Evolutionary conservation across 2,113 vertebrate species (phyloP).

Genomic region (Lepus europaeus): DNA sequence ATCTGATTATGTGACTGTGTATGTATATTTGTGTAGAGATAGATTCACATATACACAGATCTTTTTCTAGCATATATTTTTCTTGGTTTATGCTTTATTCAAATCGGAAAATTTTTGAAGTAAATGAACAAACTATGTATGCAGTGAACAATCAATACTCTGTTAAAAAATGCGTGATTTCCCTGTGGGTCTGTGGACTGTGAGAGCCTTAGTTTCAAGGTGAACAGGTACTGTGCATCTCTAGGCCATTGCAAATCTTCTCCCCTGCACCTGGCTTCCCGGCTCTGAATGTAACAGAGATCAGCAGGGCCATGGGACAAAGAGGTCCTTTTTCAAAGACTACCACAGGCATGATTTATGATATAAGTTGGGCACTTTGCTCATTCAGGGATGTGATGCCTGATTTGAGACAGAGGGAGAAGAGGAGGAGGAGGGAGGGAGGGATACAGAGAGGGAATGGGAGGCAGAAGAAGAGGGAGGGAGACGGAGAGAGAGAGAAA

Average conservation of each 20-base stretch:
- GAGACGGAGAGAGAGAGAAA: too few relatives aligned
- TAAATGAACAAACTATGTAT: not conserved
- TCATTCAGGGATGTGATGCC: too few relatives aligned
- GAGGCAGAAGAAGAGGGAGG: too few relatives aligned
- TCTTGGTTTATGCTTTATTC: not conserved
- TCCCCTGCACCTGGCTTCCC: not conserved
- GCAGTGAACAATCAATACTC: not conserved
- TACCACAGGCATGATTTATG: accelerated
- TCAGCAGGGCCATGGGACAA: not conserved
- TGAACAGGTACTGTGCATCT: not conserved
- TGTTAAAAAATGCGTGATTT: not conserved
- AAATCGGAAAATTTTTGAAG: not conserved
- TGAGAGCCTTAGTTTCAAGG: not conserved
- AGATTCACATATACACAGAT: not conserved
- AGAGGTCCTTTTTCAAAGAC: not conserved
- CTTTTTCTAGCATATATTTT: not conserved
- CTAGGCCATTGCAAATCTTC: too few relatives aligned
- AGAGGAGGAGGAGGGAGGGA: too few relatives aligned
- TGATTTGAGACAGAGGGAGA: too few relatives aligned
- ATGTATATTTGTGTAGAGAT: too few relatives aligned
- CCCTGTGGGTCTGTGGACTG: not conserved
- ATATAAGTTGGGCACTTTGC: not conserved
- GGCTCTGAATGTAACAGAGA: too few relatives aligned
- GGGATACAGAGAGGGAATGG: too few relatives aligned
- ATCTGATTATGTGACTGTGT: not conserved